Evolutionary conservation across 1,140 invertebrate genomes (phyloP).

Genomic region (Trinorchestia longiramus): DNA sequence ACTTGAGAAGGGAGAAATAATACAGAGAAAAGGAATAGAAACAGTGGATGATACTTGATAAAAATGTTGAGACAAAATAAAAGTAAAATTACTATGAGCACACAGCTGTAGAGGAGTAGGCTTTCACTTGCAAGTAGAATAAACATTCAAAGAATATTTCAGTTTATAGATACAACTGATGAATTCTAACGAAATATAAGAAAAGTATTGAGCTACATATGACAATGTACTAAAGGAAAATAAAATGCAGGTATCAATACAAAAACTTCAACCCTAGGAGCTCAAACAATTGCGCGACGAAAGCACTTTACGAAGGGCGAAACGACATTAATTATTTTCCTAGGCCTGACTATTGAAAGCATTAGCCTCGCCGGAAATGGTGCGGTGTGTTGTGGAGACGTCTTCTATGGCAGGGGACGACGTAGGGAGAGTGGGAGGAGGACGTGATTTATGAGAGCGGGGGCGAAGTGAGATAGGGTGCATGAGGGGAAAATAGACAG

Average conservation of each 20-base stretch:
- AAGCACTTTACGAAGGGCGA: neutral
- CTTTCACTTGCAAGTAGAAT: too few species aligned
- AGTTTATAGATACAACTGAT: neutral
- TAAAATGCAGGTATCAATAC: neutral
- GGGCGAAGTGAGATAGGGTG: neutral
- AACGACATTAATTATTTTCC: neutral
- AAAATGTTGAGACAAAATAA: too few species aligned
- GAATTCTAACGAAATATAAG: too few species aligned
- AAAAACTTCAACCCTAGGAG: neutral
- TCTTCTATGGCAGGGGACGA: neutral
- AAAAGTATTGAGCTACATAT: too few species aligned
- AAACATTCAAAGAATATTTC: too few species aligned
- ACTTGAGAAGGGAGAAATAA: too few species aligned
- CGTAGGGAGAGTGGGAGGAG: neutral
- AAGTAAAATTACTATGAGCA: too few species aligned
- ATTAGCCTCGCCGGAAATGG: neutral
- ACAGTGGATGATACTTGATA: too few species aligned
- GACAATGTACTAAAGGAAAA: too few species aligned
- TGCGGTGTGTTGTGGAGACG: neutral
- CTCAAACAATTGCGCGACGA: neutral
- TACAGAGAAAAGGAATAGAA: too few species aligned
- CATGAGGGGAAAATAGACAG: neutral
- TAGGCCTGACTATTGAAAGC: neutral
- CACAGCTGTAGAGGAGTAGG: too few species aligned
- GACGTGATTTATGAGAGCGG: neutral